A percentile compares a stretch with the other conserved stretches of the same genome.
These are phyloP conservation scores for Hetaerina americana DNA, from an alignment of 1,140 invertebrate species.

Conservation along the genomic window DNA sequence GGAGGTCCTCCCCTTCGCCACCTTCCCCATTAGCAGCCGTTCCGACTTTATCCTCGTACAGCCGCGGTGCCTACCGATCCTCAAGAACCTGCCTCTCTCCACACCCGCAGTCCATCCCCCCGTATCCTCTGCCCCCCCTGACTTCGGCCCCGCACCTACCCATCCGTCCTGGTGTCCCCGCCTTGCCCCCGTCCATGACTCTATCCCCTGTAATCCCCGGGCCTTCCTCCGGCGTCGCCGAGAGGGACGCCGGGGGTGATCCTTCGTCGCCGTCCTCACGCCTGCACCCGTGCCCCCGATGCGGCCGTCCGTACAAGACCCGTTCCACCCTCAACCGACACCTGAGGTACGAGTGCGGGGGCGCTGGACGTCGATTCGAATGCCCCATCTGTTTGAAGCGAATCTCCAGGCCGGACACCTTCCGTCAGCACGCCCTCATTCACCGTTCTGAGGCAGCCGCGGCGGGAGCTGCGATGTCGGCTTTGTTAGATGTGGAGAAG, in stretches of 20 bases:
- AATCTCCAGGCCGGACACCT: conserved; percentile 4
- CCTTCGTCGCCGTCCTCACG: not conserved
- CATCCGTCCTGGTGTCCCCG: not conserved
- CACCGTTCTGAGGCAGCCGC: not conserved
- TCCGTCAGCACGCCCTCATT: not conserved
- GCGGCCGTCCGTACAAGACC: conserved; percentile 32
- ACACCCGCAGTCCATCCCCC: not conserved
- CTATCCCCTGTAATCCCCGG: not conserved
- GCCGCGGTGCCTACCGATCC: too few relatives aligned
- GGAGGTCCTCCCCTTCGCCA: not conserved
- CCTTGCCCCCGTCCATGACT: not conserved
- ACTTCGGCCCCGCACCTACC: not conserved
- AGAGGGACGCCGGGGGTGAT: too few relatives aligned
- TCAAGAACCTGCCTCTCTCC: not conserved
- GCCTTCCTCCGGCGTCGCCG: not conserved
- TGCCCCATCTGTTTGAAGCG: conserved; percentile 21
- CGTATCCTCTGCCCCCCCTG: not conserved
- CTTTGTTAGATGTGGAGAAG: not conserved
- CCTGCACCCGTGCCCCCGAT: conserved; percentile 29
- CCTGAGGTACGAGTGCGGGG: conserved; percentile 28
- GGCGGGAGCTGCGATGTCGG: not conserved
- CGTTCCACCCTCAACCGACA: conserved; percentile 32
- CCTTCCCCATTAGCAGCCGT: not conserved
- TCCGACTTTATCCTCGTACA: too few relatives aligned
- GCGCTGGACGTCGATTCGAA: conserved; percentile 26